Base-by-base conservation (phyloP, 2,888 invertebrate species). In the Sipha maydis region DNA sequence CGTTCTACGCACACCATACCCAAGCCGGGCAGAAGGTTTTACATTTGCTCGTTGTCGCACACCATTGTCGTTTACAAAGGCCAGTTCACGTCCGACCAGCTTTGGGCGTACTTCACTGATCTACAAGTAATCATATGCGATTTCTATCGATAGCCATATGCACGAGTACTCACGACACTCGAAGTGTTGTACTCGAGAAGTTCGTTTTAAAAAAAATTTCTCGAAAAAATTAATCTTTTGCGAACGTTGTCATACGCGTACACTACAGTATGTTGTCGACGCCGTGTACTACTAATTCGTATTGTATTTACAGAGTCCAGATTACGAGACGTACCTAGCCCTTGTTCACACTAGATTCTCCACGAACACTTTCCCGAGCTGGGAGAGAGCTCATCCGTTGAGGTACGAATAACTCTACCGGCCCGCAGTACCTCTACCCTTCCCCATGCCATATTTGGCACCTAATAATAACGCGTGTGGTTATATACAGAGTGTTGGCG, bases 331-430 rank as follows among this genome's bases (percentile, higher is more conserved):
- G 4, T 98, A 99, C 92, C 93, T 99, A 92, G 98, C 99, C 75
- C 93, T 99, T 92, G 98, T 99, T 14, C 99, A 99, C 92, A 99
- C 99, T 73, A 94, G 99, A 90, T 99, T 99, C 93, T 99, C 99
- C 25, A 99, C 99, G 90, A 99, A 99, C 93, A 99, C 99, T 48
- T 99, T 99, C 92, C 99, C 99, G 80, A 98, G 97, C 92, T 99
- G 99, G 99, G 99, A 99, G 92, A 94, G 99, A 91, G 99, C 99
- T 31, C 99, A 99, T 93, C 99, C 99, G 25, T 94, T 99, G 91
- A 95, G 99, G 96, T 89, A 61, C 38, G 61, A 54, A 31, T 28
- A 67, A 14, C 14, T 38, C 25, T 25, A 61, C 41, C 67, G n/a
- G 14, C 71, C n/a, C 61, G 61, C 61, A 1, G 48, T 48, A 2